Evolutionary conservation across 1,140 invertebrate species (phyloP).

Genomic region (silkworm (Bombyx mori)): DNA sequence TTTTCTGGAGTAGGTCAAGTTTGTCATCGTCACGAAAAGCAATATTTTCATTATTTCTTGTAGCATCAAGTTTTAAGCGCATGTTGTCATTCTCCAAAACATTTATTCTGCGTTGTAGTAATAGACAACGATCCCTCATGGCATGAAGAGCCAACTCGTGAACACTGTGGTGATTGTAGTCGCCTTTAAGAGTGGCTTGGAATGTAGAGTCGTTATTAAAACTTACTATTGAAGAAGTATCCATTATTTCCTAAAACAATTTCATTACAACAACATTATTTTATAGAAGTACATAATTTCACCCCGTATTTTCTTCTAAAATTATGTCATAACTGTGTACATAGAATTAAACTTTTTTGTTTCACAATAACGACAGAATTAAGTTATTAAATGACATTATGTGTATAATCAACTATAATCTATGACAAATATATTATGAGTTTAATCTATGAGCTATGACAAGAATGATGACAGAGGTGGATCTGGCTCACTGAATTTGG

Average conservation of each 20-base stretch:
- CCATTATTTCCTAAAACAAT: conserved; percentile 25
- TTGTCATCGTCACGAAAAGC: conserved; percentile 62
- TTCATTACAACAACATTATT: too few species aligned
- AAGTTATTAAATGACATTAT: too few species aligned
- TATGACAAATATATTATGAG: too few species aligned
- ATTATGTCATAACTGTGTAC: too few species aligned
- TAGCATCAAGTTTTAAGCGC: conserved; percentile 72
- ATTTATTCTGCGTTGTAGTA: conserved; percentile 78
- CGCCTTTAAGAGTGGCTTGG: conserved; percentile 50
- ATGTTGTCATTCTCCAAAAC: conserved; percentile 82
- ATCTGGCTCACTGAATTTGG: too few species aligned
- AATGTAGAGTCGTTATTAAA: conserved; percentile 62
- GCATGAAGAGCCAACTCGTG: conserved; percentile 83
- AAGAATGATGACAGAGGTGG: too few species aligned
- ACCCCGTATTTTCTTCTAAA: too few species aligned
- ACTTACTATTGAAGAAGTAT: conserved; percentile 60
- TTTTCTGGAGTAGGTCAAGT: conserved; percentile 69
- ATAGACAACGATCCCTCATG: conserved; percentile 83
- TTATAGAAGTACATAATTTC: too few species aligned
- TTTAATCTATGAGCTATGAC: too few species aligned
- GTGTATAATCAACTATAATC: too few species aligned
- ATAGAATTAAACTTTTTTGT: too few species aligned
- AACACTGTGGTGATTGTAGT: conserved; percentile 68
- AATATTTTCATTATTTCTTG: conserved; percentile 42
- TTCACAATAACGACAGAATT: too few species aligned